A percentile compares a stretch with the other conserved stretches of the same genome.
Conservation (phyloP, 2,888 invertebrate genomes). For the Icerya purchasi region DNA sequence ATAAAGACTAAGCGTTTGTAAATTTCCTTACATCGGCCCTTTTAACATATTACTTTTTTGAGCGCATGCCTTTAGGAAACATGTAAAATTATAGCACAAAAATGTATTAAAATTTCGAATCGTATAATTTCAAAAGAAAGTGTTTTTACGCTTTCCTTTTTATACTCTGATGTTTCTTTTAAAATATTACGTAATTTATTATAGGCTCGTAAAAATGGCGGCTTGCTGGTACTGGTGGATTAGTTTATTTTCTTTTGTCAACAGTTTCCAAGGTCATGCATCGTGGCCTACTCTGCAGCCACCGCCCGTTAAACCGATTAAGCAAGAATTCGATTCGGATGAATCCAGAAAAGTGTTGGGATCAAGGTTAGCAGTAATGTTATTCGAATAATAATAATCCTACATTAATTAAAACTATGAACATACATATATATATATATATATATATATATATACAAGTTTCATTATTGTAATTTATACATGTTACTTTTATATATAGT, state of each 20-base stretch:
- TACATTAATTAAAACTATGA: too few species aligned
- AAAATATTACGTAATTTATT: too few species aligned
- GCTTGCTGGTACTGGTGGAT: conserved; percentile 5
- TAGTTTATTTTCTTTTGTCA: conserved; percentile 3
- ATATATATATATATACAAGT: too few species aligned
- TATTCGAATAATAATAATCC: neutral
- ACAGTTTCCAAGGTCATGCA: conserved; percentile 1
- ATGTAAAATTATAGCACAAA: too few species aligned
- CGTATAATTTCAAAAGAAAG: too few species aligned
- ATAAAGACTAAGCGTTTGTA: too few species aligned
- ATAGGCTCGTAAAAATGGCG: neutral
- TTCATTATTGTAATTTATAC: neutral
- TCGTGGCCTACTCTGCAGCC: conserved; percentile 7
- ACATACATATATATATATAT: neutral
- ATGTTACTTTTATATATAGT: conserved; percentile 26
- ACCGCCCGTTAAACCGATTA: conserved; percentile 1
- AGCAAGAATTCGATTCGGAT: conserved; percentile 21
- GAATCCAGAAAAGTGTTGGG: conserved; percentile 35
- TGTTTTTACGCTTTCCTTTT: too few species aligned
- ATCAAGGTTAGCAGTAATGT: conserved; percentile 30
- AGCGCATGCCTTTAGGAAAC: too few species aligned
- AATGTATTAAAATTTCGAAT: too few species aligned
- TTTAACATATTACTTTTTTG: too few species aligned
- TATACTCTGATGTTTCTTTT: too few species aligned
- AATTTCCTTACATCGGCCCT: too few species aligned